Evolutionary conservation across 2,888 invertebrate genomes (phyloP).

Genomic region (Caenorhabditis sulstoni): DNA sequence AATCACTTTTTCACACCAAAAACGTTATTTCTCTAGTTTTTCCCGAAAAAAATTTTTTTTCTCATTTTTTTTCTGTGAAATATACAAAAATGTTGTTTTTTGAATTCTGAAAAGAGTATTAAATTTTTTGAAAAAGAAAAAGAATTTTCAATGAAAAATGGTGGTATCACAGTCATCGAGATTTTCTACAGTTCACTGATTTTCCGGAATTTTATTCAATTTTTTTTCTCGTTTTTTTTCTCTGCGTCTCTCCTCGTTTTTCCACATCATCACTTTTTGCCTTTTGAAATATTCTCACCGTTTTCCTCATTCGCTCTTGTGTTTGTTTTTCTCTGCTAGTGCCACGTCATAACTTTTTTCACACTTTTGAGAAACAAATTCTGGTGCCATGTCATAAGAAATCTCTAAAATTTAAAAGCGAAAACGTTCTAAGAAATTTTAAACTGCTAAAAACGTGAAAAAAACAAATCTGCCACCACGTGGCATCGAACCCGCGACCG

Average conservation of each 20-base stretch:
- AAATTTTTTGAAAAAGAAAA: background rate
- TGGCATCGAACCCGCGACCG: too few relatives aligned
- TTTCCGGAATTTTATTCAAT: conserved; percentile 20
- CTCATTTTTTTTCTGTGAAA: background rate
- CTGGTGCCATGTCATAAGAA: too few relatives aligned
- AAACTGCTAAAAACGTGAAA: background rate
- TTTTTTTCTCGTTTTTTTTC: conserved; percentile 12
- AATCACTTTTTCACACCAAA: conserved; percentile 2
- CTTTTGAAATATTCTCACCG: conserved; percentile 10
- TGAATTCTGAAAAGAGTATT: too few relatives aligned
- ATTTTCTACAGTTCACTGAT: conserved; percentile 25
- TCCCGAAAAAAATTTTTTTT: background rate
- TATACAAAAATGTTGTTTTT: background rate
- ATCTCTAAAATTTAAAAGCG: too few relatives aligned
- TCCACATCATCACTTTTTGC: conserved; percentile 40
- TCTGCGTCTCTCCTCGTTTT: conserved; percentile 2
- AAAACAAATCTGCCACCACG: too few relatives aligned
- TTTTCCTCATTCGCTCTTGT: conserved; percentile 1
- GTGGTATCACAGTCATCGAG: background rate
- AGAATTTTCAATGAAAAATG: background rate
- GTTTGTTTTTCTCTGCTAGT: background rate
- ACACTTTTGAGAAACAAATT: too few relatives aligned
- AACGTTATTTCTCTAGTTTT: conserved; percentile 2
- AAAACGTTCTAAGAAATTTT: background rate
- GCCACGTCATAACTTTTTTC: too few relatives aligned